Evolutionary conservation across 2,888 invertebrate genomes (phyloP).

Genomic region (Sabatieria punctata): DNA sequence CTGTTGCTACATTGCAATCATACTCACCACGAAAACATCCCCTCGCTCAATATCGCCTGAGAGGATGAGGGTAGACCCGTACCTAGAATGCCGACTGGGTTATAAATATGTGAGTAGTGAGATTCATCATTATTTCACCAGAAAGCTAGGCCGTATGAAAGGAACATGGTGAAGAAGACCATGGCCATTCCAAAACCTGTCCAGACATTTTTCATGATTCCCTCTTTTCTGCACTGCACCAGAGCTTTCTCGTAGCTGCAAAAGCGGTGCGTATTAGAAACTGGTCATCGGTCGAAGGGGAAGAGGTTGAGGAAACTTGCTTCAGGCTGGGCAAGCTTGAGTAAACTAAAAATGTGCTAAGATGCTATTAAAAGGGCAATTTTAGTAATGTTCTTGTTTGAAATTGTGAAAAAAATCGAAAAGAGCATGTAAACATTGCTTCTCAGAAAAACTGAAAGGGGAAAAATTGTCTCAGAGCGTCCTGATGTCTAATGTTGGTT

Average conservation of each 20-base stretch:
- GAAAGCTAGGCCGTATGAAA: conserved; percentile 18
- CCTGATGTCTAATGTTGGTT: no score
- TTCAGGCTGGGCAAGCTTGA: no score
- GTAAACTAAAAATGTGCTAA: no score
- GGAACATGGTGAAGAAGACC: conserved; percentile 30
- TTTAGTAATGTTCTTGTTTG: no score
- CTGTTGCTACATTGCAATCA: neutral
- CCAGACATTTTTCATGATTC: conserved; percentile 26
- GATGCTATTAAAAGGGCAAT: no score
- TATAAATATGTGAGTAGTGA: neutral
- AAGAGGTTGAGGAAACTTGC: no score
- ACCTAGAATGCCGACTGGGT: conserved; percentile 6
- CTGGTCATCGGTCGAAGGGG: no score
- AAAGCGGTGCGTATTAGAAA: no score
- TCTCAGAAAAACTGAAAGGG: no score
- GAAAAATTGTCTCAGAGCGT: no score
- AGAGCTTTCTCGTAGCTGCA: conserved; percentile 14
- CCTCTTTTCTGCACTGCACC: conserved; percentile 23
- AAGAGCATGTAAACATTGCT: no score
- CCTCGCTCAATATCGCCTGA: conserved; percentile 10
- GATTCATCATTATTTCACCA: conserved; percentile 8
- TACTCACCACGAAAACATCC: conserved; percentile 11
- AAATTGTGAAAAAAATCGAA: no score
- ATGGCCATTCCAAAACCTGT: conserved; percentile 30
- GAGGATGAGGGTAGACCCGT: conserved; percentile 20